These are phyloP conservation scores for Hypsopygia costalis DNA, from an alignment of 2,888 invertebrate species.

Conservation along the genomic window DNA sequence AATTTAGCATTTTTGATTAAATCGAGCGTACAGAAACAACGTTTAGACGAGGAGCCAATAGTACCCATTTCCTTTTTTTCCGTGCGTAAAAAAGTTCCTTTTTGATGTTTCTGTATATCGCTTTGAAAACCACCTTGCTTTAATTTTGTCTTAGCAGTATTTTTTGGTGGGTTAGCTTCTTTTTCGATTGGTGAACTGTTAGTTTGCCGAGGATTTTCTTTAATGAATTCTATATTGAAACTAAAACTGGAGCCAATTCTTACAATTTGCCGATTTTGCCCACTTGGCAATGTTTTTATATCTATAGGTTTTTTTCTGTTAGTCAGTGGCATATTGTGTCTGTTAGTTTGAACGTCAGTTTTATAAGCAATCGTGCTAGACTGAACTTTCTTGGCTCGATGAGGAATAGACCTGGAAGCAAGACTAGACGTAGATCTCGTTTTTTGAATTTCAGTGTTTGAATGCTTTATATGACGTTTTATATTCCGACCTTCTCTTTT, in stretches of 20 bases:
- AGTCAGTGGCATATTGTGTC: conserved; percentile 7
- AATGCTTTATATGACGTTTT: conserved; percentile 15
- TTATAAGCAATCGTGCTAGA: conserved; percentile 20
- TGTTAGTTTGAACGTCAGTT: conserved; percentile 13
- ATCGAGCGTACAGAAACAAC: background rate
- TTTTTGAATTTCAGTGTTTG: conserved; percentile 21
- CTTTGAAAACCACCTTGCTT: background rate
- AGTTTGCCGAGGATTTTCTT: conserved; percentile 12
- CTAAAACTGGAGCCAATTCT: conserved; percentile 22
- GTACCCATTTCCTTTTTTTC: background rate
- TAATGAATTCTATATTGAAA: conserved; percentile 24
- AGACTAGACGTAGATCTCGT: conserved; percentile 31
- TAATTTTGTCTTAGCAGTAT: background rate
- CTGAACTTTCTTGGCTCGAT: conserved; percentile 29
- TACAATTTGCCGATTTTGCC: conserved; percentile 16
- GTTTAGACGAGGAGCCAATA: background rate
- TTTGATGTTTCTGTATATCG: background rate
- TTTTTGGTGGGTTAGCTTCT: background rate
- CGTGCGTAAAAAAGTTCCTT: background rate
- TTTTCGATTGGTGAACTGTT: background rate
- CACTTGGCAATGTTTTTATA: conserved; percentile 10
- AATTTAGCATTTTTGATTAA: background rate
- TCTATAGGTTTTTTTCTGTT: conserved; percentile 5
- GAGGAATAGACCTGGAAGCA: conserved; percentile 17
- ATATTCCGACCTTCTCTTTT: conserved; percentile 18